Evolutionary conservation across 2,113 vertebrate species (phyloP).

Genomic region (Prochilodus magdalenae): DNA sequence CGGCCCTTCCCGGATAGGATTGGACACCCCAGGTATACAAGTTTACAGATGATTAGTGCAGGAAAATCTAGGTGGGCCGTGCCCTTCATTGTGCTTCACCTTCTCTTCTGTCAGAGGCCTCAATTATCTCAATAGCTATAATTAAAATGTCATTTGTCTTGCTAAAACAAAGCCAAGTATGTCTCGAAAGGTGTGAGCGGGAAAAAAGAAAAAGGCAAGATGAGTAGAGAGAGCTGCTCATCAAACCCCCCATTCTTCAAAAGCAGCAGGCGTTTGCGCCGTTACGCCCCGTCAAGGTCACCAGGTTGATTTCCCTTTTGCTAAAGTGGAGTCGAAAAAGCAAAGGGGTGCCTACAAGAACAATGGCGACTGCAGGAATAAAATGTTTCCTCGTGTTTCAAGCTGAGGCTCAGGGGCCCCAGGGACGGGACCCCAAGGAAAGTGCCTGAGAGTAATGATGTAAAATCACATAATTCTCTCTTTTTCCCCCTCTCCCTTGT

Average conservation of each 20-base stretch:
- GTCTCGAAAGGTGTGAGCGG: background rate
- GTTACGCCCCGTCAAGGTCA: constrained; percentile 45
- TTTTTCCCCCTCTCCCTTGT: background rate
- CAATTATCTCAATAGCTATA: background rate
- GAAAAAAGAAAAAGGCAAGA: background rate
- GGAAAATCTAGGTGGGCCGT: background rate
- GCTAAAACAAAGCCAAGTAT: background rate
- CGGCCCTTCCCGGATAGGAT: no score
- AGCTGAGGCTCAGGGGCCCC: constrained; percentile 50
- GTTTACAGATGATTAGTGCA: constrained; percentile 3
- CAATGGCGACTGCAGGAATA: constrained; percentile 57
- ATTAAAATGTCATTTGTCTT: constrained; percentile 33
- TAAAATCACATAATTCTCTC: constrained; percentile 64
- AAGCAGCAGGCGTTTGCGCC: constrained; percentile 24
- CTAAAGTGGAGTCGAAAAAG: constrained; percentile 55
- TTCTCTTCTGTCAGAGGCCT: background rate
- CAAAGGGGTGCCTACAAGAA: constrained; percentile 29
- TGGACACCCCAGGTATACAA: background rate
- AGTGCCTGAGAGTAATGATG: constrained; percentile 58
- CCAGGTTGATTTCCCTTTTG: constrained; percentile 55
- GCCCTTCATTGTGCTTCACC: constrained; percentile 26
- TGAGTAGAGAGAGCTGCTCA: constrained; percentile 9
- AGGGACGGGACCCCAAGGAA: constrained; percentile 46
- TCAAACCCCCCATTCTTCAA: constrained; percentile 42
- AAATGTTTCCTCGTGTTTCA: constrained; percentile 65